phyloP scores from a whole-genome alignment of 2,888 invertebrate genomes.

The Leptothorax acervorum region DNA sequence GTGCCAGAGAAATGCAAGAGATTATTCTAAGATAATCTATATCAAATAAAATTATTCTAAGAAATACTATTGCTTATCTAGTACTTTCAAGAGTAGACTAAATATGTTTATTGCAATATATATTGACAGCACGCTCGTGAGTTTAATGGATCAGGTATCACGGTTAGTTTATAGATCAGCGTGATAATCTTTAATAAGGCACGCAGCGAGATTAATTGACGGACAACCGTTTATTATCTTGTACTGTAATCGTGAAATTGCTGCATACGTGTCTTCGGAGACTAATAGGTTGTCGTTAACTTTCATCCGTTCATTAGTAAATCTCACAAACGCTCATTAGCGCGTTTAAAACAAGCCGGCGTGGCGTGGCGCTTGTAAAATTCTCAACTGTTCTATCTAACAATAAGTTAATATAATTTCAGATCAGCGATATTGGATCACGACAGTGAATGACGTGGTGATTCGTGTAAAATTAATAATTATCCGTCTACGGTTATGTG shows the following conservation, averaged over 20 bases:
- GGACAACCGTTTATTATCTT: slow-evolving; percentile 22
- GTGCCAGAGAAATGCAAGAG: too few relatives aligned
- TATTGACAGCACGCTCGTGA: neutral
- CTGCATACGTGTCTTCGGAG: neutral
- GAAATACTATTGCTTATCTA: neutral
- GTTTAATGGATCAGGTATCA: neutral
- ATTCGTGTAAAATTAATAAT: neutral
- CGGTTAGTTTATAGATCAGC: neutral
- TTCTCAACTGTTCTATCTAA: neutral
- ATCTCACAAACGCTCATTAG: neutral
- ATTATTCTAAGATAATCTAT: too few relatives aligned
- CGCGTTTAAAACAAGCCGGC: neutral
- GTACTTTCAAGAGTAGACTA: neutral
- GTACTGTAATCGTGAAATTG: neutral
- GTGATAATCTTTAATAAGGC: neutral
- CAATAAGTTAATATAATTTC: neutral
- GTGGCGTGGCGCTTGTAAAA: neutral
- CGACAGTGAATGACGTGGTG: neutral
- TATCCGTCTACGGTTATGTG: neutral
- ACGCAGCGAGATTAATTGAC: slow-evolving; percentile 6
- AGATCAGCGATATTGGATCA: neutral
- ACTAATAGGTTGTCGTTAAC: neutral
- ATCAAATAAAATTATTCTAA: neutral
- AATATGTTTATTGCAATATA: neutral
- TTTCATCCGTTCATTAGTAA: slow-evolving; percentile 32